Evolutionary conservation across 2,113 vertebrate species (phyloP).

Genomic region (Corydoras sp.): DNA sequence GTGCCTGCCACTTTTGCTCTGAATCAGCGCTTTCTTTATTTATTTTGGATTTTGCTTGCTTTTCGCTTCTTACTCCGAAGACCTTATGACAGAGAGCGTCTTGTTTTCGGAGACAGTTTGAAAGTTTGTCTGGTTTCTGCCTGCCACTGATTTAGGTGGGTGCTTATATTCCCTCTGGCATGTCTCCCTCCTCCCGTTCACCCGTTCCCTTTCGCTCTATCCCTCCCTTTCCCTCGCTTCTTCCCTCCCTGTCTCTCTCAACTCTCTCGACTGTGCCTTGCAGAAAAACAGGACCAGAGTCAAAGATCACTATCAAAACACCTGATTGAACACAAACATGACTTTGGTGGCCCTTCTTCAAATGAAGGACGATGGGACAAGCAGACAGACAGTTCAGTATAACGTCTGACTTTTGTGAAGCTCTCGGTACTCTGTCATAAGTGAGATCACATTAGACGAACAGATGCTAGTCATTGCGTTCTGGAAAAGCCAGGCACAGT

Average conservation of each 20-base stretch:
- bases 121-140: conserved; percentile 63
- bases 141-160: conserved; percentile 66
- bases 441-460: conserved; percentile 44
- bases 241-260: conserved; percentile 21
- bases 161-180: conserved; percentile 65
- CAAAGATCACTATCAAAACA: conserved; percentile 52
- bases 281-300: conserved; percentile 12
- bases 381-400: conserved; percentile 48
- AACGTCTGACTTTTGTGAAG: conserved; percentile 38
- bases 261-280: neutral
- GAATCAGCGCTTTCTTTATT: conserved; percentile 29
- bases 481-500: conserved; percentile 52
- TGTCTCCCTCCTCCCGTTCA: conserved; percentile 48
- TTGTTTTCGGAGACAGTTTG: conserved; percentile 59
- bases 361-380: conserved; percentile 26
- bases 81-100: conserved; percentile 57
- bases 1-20: conserved; percentile 47
- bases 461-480: conserved; percentile 46
- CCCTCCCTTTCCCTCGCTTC: conserved; percentile 27
- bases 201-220: conserved; percentile 37
- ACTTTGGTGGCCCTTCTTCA: too few species aligned
- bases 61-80: conserved; percentile 39
- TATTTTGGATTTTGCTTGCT: conserved; percentile 10
- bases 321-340: too few species aligned
- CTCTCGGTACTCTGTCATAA: conserved; percentile 52